Evolutionary conservation across 2,888 invertebrate species (phyloP).

Genomic region (Clistopyga incitator): DNA sequence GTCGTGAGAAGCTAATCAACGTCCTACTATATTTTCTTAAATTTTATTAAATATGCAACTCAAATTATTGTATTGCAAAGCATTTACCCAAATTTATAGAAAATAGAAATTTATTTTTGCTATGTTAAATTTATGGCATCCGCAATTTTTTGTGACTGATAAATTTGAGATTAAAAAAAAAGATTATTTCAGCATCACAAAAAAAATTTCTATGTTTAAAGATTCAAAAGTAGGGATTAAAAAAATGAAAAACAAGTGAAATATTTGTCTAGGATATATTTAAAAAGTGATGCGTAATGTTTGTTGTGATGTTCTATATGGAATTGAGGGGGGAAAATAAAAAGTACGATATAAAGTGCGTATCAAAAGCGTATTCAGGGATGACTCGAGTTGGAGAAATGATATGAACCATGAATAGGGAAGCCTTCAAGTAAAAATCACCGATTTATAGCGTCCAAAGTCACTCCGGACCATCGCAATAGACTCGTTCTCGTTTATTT

Average conservation of each 20-base stretch:
- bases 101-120: no score
- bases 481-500: not conserved
- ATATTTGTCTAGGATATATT: no score
- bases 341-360: not conserved
- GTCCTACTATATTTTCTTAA: not conserved
- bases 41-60: not conserved
- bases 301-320: not conserved
- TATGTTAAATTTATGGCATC: no score
- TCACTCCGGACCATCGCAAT: slow-evolving; percentile 27
- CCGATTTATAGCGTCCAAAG: slow-evolving; percentile 62
- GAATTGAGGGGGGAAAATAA: not conserved
- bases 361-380: not conserved
- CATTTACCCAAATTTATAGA: no score
- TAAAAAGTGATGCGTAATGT: not conserved
- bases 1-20: not conserved
- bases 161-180: no score
- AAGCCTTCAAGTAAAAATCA: slow-evolving; percentile 44
- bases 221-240: no score
- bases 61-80: not conserved
- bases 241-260: no score
- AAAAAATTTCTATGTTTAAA: no score
- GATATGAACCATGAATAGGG: slow-evolving; percentile 13
- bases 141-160: no score
- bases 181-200: no score
- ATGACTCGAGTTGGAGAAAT: slow-evolving; percentile 17